Evolutionary conservation across 2,888 invertebrate species (phyloP), one percentile per base, ranked within the genome.

Genomic region (Ochlodes sylvanus): DNA sequence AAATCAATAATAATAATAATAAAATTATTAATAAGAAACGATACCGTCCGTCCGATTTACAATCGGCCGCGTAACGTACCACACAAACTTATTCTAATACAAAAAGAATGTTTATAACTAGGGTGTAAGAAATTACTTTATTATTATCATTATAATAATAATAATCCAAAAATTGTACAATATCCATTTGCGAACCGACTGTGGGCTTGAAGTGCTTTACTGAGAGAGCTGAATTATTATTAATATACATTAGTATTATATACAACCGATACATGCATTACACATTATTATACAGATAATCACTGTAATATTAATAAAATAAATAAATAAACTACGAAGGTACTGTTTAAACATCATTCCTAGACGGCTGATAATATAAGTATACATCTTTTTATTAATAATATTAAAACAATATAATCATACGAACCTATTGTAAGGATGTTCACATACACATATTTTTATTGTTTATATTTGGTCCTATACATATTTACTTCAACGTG

Each of bases 61-160:
- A 89, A 90, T 84, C 92, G 88, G 90, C 71, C 79, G 34, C 79
- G 75, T 71, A 77, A 81, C 80, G 79, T 76, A 76, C 79, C 73
- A 78, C 79, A 79, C 81, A 84, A 86, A 86, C 87, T 87, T 87
- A 89, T 77, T 79, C 81, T 85, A 84, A 75, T 84, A 85, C 79
- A 86, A 88, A 85, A 88, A 83, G 85, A 84, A 86, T 84, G 77
- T 72, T 83, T 85, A 85, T 73, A 71, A 76, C 88, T 92, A 91
- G 82, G 82, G 80, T 84, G 83, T 85, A 85, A 79, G 85, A 84
- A 86, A 88, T 54, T 89, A 88, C 87, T 86, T 89, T 88, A 88
- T 56, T 56, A 64, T 57, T 5, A 56, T 47, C 10, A 58, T 58
- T 14, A 44, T 44, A 41, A 58, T 55, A 55, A 63, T 63, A 63